Percentiles rank a stretch among this genome's conserved stretches.
Evolutionary conservation across 1,140 invertebrate genomes (phyloP).

Genomic region (Drosophila seguyi): DNA sequence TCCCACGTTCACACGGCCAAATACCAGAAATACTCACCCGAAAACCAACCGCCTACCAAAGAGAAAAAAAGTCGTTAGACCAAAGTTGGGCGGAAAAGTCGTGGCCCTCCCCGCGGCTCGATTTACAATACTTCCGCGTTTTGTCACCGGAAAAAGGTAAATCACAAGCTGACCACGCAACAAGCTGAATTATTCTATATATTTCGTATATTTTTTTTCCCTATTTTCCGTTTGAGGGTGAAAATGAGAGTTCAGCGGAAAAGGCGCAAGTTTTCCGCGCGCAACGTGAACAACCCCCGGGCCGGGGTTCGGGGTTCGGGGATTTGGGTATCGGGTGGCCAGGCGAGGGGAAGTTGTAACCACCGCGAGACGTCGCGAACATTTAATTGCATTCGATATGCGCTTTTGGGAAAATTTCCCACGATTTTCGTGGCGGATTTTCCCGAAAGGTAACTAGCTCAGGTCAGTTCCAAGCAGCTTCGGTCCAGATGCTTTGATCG

Average conservation of each 20-base stretch:
- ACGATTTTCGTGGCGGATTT: slow-evolving; percentile 77
- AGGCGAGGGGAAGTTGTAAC: slow-evolving; percentile 32
- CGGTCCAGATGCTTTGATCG: slow-evolving; percentile 62
- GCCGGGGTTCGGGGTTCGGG: background rate
- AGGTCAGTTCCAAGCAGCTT: slow-evolving; percentile 29
- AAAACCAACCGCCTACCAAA: slow-evolving; percentile 62
- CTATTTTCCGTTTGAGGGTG: slow-evolving; percentile 66
- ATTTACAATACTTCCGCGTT: slow-evolving; percentile 76
- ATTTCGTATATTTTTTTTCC: slow-evolving; percentile 17
- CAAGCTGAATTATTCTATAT: slow-evolving; percentile 65
- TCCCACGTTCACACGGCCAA: slow-evolving; percentile 63
- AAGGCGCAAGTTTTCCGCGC: slow-evolving; percentile 64
- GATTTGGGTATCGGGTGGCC: slow-evolving; percentile 38
- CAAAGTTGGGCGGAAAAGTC: slow-evolving; percentile 30
- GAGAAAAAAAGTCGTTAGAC: slow-evolving; percentile 58
- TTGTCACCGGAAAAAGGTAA: slow-evolving; percentile 83
- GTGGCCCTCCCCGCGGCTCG: slow-evolving; percentile 33
- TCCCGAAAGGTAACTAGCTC: slow-evolving; percentile 59
- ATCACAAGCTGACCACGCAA: slow-evolving; percentile 80
- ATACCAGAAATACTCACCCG: slow-evolving; percentile 16
- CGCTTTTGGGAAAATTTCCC: slow-evolving; percentile 80
- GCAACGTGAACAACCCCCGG: slow-evolving; percentile 53
- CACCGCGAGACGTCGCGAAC: slow-evolving; percentile 59
- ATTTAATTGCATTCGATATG: slow-evolving; percentile 82
- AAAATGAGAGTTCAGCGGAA: slow-evolving; percentile 60